Evolutionary conservation across 2,888 invertebrate genomes (phyloP), one percentile per base, ranked within the genome.

Genomic region (Altica lythri): DNA sequence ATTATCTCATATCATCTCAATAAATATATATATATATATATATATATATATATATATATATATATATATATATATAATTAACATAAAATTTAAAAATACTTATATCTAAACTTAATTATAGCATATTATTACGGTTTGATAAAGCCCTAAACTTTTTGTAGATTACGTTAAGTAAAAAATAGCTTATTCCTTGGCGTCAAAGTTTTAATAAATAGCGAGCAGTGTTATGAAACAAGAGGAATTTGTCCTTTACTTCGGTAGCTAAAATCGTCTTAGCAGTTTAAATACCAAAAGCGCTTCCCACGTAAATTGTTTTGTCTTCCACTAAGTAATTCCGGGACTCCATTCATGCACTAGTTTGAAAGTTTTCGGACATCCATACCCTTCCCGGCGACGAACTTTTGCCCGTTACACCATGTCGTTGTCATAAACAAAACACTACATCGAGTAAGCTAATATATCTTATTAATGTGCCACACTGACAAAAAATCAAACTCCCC

Each of bases 401-500:
- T 55, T 35, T 35, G 55, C 38, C 47, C 38, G 27, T 47, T 37
- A 51, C 47, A 47, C 42, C 51, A 42, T 55, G 19, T 42, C 47
- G 46, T 29, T 40, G 51, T 54, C 60, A 61, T 57, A 60, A 55
- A 64, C 64, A 64, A 64, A 61, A 61, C 62, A 63, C 51, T 57
- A 61, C 65, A 62, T 62, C 56, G 55, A 61, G 55, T 54, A 55
- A 58, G 52, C 57, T 63, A 60, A 63, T 63, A 62, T 60, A 62
- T 65, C 62, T 63, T 62, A 62, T 62, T 65, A 63, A 65, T 63
- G 65, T 60, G 59, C 50, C 47, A 55, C 45, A 48, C 32, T 14
- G 50, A 27, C 62, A 63, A 63, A 65, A 65, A 65, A 60, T 59
- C 61, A 57, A 62, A 65, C 61, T 60, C 56, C 51, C 57, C 62